A percentile compares a stretch with the other conserved stretches of the same genome.
phyloP scores from a whole-genome alignment of 1,140 invertebrate genomes.

The Thaumatotibia leucotreta region DNA sequence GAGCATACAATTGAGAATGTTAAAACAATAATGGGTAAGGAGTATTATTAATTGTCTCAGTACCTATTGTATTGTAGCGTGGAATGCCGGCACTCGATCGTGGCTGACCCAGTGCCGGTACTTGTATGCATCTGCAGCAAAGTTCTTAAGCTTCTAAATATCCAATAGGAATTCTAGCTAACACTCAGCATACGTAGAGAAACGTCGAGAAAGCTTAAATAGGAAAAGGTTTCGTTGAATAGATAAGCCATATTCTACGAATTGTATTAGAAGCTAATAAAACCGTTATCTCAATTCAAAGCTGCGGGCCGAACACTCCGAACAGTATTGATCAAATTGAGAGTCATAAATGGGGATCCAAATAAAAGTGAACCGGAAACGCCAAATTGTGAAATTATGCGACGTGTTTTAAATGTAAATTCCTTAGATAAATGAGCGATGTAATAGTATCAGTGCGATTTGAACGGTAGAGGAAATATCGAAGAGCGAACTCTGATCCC shows the following conservation, averaged over 20 bases:
- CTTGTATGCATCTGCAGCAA: conserved; percentile 22
- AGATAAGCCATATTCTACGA: conserved; percentile 39
- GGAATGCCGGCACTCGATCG: conserved; percentile 15
- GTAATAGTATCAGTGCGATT: conserved; percentile 1
- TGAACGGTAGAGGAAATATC: conserved; percentile 17
- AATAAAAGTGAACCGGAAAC: conserved; percentile 23
- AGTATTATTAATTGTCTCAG: conserved; percentile 31
- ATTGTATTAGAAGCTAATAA: conserved; percentile 56
- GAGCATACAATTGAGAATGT: background rate
- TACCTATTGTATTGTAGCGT: conserved; percentile 15
- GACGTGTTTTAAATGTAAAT: background rate
- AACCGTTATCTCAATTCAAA: conserved; percentile 62
- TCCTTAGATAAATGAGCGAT: background rate
- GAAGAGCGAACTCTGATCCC: conserved; percentile 17
- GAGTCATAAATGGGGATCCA: conserved; percentile 33
- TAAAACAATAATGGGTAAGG: background rate
- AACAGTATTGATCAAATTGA: conserved; percentile 45
- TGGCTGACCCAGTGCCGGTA: conserved; percentile 31
- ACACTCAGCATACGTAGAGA: conserved; percentile 5
- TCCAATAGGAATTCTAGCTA: background rate
- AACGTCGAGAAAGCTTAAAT: conserved; percentile 30
- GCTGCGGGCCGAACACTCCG: conserved; percentile 35
- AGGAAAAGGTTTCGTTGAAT: conserved; percentile 30
- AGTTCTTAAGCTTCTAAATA: conserved; percentile 21
- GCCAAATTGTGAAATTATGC: conserved; percentile 13